Conservation (phyloP, 2,888 invertebrate genomes). For the Meteorus cinctellus region DNA sequence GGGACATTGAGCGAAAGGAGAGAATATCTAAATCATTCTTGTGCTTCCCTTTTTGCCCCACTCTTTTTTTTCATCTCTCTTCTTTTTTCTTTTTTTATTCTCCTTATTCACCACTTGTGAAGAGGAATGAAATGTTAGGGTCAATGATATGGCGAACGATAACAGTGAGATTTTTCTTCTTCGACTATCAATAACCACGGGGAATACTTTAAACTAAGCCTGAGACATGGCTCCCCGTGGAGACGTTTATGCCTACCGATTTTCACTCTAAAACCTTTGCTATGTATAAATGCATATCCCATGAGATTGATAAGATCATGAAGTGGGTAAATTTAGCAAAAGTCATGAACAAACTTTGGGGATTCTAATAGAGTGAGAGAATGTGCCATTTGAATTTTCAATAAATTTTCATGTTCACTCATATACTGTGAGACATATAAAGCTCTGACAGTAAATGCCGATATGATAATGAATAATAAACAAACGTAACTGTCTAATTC, state of each 20-base stretch:
- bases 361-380: neutral
- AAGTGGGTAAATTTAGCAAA: neutral
- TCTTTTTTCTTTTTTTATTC: neutral
- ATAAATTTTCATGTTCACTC: conserved; percentile 2
- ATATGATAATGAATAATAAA: too few species aligned
- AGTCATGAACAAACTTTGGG: neutral
- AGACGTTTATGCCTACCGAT: conserved; percentile 57
- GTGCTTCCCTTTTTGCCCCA: neutral
- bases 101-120: conserved; percentile 10
- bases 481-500: too few species aligned
- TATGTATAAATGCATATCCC: neutral
- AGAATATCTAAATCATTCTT: conserved; percentile 24
- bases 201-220: conserved; percentile 71
- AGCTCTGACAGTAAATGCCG: too few species aligned
- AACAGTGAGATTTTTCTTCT: conserved; percentile 42
- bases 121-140: conserved; percentile 33
- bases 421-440: too few species aligned
- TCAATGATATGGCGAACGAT: conserved; percentile 47
- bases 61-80: conserved; percentile 24
- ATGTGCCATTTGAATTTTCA: neutral
- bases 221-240: conserved; percentile 69
- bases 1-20: conserved; percentile 11
- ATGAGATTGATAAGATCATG: conserved; percentile 22
- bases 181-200: conserved; percentile 60
- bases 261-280: conserved; percentile 33